Base-by-base conservation (phyloP, 2,113 vertebrate species). In the Laticauda laticaudata region DNA sequence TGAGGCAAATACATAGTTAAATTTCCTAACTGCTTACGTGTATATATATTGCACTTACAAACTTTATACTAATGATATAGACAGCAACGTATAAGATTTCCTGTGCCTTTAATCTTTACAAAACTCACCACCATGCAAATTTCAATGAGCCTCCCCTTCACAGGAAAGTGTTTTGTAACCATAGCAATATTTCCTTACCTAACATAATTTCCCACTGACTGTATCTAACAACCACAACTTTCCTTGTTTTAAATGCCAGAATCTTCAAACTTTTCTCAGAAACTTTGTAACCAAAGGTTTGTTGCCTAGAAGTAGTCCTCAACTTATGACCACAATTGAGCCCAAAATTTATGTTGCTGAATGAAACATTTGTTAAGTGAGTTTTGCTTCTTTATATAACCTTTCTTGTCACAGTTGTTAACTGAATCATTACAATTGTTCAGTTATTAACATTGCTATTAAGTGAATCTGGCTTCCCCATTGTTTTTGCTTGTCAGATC, bases 121-220 rank as follows among this genome's bases (percentile, higher is more conserved):
- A 92, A 95, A 96, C 53, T 21, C 45, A 95, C 86, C 94, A 95
- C 94, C 94, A 96, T 90, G 85, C 57, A 96, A 96, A 91, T 96
- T 96, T 94, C 92, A 96, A 59, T 0, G 7, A 93, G 95, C 93
- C 92, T 95, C 95, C 96, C 91, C 94, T 95, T 96, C 96, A 96
- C 95, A 23, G 96, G 95, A 97, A 97, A 96, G 94, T 94, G 96
- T 94, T 93, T 94, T 86, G 95, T 97, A 97, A 97, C 96, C 96
- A 96, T 96, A 96, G 95, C 94, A 97, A 96, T 97, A 95, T 93
- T 95, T 97, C 96, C 94, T 95, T 96, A 97, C 93, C 94, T 96
- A 93, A 93, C 95, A 97, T 97, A 96, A 97, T 96, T 97, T 97
- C 96, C 95, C 15, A 0, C 93, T 98, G 92, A 90, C 90, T 96